Evolutionary conservation across 2,797 vertebrate genomes (phyloP).

Genomic region (Pseudopleuronectes americanus): DNA sequence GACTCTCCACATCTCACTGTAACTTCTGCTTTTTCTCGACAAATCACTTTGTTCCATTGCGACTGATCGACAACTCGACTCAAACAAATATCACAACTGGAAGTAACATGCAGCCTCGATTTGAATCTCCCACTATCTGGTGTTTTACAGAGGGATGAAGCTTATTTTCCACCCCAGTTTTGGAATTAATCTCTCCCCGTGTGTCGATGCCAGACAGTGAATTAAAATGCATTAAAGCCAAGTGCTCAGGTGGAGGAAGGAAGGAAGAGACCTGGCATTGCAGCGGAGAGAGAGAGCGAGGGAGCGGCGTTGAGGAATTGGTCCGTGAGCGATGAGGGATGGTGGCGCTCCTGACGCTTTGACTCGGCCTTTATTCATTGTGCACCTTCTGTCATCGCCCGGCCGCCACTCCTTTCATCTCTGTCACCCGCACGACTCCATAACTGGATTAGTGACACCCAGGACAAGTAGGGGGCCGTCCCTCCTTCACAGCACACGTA

Average conservation of each 20-base stretch:
- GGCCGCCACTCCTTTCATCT: slow-evolving; percentile 56
- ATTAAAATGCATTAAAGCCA: slow-evolving; percentile 70
- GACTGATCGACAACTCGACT: slow-evolving; percentile 25
- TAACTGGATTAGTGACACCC: slow-evolving; percentile 38
- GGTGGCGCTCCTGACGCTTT: slow-evolving; percentile 65
- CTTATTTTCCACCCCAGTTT: slow-evolving; percentile 34
- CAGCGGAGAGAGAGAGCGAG: slow-evolving; percentile 7
- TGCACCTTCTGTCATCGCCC: slow-evolving; percentile 57
- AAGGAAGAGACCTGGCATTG: slow-evolving; percentile 48
- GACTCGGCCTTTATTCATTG: slow-evolving; percentile 70
- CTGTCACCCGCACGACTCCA: slow-evolving; percentile 52
- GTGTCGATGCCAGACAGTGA: slow-evolving; percentile 42
- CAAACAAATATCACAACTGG: slow-evolving; percentile 7
- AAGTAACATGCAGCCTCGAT: slow-evolving; percentile 1
- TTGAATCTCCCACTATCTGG: slow-evolving; percentile 22
- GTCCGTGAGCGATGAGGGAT: slow-evolving; percentile 74
- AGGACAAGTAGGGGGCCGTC: slow-evolving; percentile 43
- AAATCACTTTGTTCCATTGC: slow-evolving; percentile 10
- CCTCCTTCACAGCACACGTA: slow-evolving; percentile 7
- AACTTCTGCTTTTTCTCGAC: slow-evolving; percentile 12
- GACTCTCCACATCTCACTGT: not conserved
- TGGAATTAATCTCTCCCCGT: slow-evolving; percentile 16
- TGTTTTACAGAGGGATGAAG: slow-evolving; percentile 38
- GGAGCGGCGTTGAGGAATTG: slow-evolving; percentile 45
- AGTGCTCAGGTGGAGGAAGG: slow-evolving; percentile 66